phyloP scores from a whole-genome alignment of 1,140 invertebrate species.

The Zophobas morio region DNA sequence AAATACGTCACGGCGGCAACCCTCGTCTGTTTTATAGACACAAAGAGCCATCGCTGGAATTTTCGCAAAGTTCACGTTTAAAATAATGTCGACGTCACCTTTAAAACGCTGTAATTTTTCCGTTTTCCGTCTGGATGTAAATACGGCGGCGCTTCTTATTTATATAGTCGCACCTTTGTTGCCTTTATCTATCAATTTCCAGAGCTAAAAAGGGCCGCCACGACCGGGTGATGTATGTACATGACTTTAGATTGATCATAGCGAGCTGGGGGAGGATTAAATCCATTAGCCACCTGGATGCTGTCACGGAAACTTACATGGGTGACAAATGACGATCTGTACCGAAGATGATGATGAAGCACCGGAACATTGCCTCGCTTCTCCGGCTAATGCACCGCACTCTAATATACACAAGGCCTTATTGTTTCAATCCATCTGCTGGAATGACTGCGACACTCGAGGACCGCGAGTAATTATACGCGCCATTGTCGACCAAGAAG shows the following conservation, averaged over 20 bases:
- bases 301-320: conserved; percentile 53
- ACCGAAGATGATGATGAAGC: conserved; percentile 42
- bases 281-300: conserved; percentile 58
- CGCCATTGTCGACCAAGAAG: conserved; percentile 27
- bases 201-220: conserved; percentile 36
- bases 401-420: conserved; percentile 26
- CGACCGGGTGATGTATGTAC: conserved; percentile 50
- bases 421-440: conserved; percentile 38
- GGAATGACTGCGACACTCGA: conserved; percentile 30
- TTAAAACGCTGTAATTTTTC: conserved; percentile 28
- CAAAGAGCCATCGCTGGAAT: neutral
- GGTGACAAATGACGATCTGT: conserved; percentile 57
- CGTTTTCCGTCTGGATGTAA: conserved; percentile 27
- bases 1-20: neutral
- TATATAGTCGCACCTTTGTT: conserved; percentile 16
- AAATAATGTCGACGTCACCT: conserved; percentile 38
- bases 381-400: conserved; percentile 38
- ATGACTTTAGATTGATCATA: conserved; percentile 54
- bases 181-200: conserved; percentile 33
- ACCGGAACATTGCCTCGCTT: conserved; percentile 39
- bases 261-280: conserved; percentile 50
- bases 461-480: conserved; percentile 32
- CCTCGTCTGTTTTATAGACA: conserved; percentile 11
- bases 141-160: conserved; percentile 12
- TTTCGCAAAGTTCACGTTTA: conserved; percentile 28